Conservation (phyloP, 2,888 invertebrate species). For the Brachypalpus laphriformis region DNA sequence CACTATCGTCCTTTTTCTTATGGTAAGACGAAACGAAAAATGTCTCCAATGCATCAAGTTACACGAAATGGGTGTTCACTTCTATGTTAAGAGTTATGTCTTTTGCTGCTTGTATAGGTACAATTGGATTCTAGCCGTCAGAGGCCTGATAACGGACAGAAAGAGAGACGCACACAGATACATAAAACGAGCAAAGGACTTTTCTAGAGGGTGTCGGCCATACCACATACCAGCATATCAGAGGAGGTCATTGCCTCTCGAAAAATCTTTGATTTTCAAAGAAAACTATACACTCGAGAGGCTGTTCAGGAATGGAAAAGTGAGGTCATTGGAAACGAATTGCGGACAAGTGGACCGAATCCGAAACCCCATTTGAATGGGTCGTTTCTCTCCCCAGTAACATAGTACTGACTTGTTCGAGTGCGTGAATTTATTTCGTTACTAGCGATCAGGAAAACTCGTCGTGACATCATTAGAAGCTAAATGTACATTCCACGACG, state of each 20-base stretch:
- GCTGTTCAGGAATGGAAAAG: background rate
- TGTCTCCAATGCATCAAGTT: constrained; percentile 59
- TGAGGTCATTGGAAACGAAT: constrained; percentile 23
- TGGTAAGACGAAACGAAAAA: constrained; percentile 24
- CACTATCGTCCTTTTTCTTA: constrained; percentile 5
- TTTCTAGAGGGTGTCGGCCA: background rate
- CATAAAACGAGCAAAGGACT: constrained; percentile 7
- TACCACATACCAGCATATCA: background rate
- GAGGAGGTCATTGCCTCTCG: constrained; percentile 40
- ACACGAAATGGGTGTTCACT: constrained; percentile 61
- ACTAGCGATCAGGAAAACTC: constrained; percentile 42
- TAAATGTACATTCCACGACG: constrained; percentile 51
- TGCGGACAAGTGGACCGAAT: constrained; percentile 31
- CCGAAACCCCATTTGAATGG: constrained; percentile 24
- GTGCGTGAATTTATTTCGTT: constrained; percentile 55
- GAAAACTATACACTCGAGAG: constrained; percentile 18
- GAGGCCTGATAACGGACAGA: constrained; percentile 6
- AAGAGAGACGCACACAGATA: background rate
- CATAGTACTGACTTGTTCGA: constrained; percentile 6
- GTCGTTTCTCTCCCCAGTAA: background rate
- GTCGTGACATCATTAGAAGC: constrained; percentile 65
- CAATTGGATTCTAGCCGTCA: constrained; percentile 38
- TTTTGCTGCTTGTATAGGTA: constrained; percentile 49
- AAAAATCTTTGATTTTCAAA: constrained; percentile 22
- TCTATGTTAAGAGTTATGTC: constrained; percentile 48